Evolutionary conservation across 1,140 invertebrate species (phyloP), one percentile per base, ranked within the genome.

Genomic region (Megathymus violae): DNA sequence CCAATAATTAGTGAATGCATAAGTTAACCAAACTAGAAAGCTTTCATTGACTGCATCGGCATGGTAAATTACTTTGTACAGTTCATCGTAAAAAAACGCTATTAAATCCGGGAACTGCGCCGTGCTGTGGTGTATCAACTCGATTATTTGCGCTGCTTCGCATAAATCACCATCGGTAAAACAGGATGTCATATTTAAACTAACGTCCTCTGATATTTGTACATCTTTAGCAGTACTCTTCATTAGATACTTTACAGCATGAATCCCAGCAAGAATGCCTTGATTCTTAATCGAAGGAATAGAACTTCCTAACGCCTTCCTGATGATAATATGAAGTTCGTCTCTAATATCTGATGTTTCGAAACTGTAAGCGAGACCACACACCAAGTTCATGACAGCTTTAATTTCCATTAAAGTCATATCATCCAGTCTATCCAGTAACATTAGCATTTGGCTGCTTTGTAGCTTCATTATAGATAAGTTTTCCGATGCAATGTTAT

Each of bases 41-140:
- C 92, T 71, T 67, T 87, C 79, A 74, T 95, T 92, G 31, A 95
- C 91, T 67, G 87, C 54, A 62, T 88, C 50, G 43, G 82, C 76
- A 52, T 88, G 76, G 17, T 80, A 78, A 47, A 95, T 88, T 41
- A 96, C 85, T 54, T 91, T 85, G 9, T 93, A 92, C 17, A 97
- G 78, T 79, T 96, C 94, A 88, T 97, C 96, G 79, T 95, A 96
- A 76, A 95, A 96, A 13, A 96, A 88, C 13, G 93, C 94, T 66
- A 94, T 85, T 46, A 92, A 91, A 62, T 94, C 92, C 1, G 93
- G 89, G 67, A 83, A 85, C 31, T 88, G 78, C 44, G 67, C 72
- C 7, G 85, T 88, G 46, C 89, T 91, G 15, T 79, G 63, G 52
- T 75, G 81, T 14, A 91, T 88, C 4, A 89, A 48, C 66, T 89